phyloP scores from a whole-genome alignment of 1,140 invertebrate genomes.

The Drosophila ficusphila region DNA sequence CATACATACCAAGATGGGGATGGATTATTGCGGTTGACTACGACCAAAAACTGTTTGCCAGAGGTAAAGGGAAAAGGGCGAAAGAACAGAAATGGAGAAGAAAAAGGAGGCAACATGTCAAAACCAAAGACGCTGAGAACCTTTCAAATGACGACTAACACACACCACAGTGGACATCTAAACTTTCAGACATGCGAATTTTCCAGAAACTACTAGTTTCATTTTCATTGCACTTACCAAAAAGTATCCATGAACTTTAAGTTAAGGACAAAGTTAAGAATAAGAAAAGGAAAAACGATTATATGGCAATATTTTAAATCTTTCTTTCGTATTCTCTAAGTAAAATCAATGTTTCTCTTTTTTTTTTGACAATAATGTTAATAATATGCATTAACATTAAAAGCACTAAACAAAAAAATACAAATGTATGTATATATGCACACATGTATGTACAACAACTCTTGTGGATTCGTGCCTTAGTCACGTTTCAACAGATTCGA shows the following conservation, averaged over 20 bases:
- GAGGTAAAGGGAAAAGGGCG: background rate
- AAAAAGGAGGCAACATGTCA: constrained; percentile 40
- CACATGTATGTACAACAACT: too few relatives aligned
- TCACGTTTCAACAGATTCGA: too few relatives aligned
- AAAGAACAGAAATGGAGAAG: background rate
- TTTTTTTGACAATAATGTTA: too few relatives aligned
- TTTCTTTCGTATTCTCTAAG: too few relatives aligned
- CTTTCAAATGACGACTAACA: constrained; percentile 23
- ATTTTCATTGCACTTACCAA: background rate
- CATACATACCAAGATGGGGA: constrained; percentile 40
- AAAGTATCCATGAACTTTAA: background rate
- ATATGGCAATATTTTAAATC: constrained; percentile 2
- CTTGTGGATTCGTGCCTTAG: too few relatives aligned
- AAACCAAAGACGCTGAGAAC: constrained; percentile 61
- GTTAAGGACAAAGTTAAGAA: background rate
- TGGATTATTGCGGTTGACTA: constrained; percentile 65
- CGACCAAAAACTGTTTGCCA: constrained; percentile 36
- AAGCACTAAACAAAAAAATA: too few relatives aligned
- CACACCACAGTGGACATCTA: constrained; percentile 2
- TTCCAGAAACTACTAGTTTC: constrained; percentile 3
- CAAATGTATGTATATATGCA: too few relatives aligned
- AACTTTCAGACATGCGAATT: constrained; percentile 5
- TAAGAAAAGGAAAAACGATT: background rate
- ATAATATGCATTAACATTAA: too few relatives aligned
- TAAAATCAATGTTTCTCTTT: too few relatives aligned